A percentile compares a stretch with the other conserved stretches of the same genome.
Conservation (phyloP, 2,888 invertebrate genomes). For the Eupithecia abbreviata region DNA sequence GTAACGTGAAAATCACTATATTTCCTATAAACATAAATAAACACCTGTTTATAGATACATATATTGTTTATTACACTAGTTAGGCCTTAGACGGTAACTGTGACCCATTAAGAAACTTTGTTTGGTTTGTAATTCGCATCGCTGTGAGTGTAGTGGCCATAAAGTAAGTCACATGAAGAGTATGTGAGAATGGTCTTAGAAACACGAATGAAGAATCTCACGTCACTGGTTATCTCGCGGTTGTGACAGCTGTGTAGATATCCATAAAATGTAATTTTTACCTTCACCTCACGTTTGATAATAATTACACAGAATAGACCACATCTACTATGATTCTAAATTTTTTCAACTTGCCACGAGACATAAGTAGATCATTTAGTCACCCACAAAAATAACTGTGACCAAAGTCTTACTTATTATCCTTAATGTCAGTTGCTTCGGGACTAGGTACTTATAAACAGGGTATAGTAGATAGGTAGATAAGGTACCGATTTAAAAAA, state of each 20-base stretch:
- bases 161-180: no score
- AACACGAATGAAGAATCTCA: not conserved
- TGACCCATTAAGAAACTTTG: not conserved
- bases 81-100: not conserved
- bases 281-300: constrained; percentile 2
- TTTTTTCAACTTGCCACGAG: not conserved
- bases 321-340: not conserved
- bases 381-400: not conserved
- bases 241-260: constrained; percentile 2
- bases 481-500: no score
- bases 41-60: not conserved
- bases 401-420: not conserved
- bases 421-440: not conserved
- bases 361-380: not conserved
- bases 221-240: constrained; percentile 2
- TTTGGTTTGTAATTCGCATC: not conserved
- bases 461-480: no score
- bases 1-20: not conserved
- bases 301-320: not conserved
- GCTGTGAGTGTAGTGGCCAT: not conserved
- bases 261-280: not conserved
- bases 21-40: not conserved
- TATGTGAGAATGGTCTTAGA: not conserved
- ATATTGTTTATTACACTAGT: not conserved
- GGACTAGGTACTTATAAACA: no score